These are phyloP conservation scores for Artibeus jamaicensis DNA, from an alignment of 2,797 vertebrate species.

Conservation along the genomic window DNA sequence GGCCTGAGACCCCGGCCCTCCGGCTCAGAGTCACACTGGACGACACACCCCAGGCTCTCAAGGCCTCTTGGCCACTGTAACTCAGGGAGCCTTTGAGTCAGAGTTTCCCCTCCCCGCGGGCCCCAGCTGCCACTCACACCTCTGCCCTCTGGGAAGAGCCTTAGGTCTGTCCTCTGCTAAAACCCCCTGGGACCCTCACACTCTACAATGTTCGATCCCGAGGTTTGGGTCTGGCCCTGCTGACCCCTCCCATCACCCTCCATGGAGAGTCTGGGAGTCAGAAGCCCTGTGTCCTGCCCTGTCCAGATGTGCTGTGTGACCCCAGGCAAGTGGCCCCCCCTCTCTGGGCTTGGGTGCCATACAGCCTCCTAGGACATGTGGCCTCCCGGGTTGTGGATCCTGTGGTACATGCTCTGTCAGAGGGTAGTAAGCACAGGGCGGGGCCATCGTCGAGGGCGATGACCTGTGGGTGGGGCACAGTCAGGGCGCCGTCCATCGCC, in stretches of 20 bases:
- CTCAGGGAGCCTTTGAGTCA: neutral
- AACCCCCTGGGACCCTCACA: neutral
- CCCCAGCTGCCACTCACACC: neutral
- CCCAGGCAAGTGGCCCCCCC: neutral
- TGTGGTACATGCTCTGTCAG: neutral
- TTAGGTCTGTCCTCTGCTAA: neutral
- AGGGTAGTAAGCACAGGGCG: neutral
- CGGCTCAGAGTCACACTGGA: neutral
- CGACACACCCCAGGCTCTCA: neutral
- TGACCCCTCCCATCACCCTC: neutral
- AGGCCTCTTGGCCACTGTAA: neutral
- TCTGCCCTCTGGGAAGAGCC: neutral
- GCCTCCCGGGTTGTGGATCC: neutral
- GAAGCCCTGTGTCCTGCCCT: neutral
- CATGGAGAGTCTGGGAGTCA: neutral
- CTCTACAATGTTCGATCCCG: neutral
- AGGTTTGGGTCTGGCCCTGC: neutral
- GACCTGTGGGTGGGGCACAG: neutral
- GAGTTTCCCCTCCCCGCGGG: rapidly evolving
- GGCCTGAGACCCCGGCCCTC: neutral
- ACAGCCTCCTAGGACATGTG: neutral
- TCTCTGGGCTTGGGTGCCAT: neutral
- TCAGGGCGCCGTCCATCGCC: neutral
- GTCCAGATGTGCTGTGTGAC: neutral
- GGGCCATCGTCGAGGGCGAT: neutral